A percentile compares a stretch with the other conserved stretches of the same genome.
These are phyloP conservation scores for Scolopax mira DNA, from an alignment of 2,113 vertebrate genomes.

Conservation along the genomic window DNA sequence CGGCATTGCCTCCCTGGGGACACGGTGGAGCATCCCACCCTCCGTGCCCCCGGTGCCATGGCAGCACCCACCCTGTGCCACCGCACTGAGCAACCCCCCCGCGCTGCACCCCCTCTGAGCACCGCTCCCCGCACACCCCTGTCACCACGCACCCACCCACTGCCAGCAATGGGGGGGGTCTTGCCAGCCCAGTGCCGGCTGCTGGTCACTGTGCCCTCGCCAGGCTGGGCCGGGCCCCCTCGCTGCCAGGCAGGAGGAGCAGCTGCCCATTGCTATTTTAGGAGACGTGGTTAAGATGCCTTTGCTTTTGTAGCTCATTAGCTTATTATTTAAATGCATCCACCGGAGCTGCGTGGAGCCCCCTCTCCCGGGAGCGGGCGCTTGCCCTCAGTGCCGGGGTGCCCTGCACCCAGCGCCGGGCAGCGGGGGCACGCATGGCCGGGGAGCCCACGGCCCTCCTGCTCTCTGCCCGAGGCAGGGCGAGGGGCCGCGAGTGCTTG, in stretches of 20 bases:
- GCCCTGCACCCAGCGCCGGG: not conserved
- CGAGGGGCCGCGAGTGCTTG: not conserved
- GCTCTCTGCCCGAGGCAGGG: not conserved
- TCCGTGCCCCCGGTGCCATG: rapidly evolving
- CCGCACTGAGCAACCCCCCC: not conserved
- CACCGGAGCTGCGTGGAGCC: rapidly evolving
- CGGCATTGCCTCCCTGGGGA: rapidly evolving
- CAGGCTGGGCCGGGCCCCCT: not conserved
- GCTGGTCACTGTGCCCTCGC: not conserved
- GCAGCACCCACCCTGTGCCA: not conserved
- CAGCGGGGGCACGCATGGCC: rapidly evolving
- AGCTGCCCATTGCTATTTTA: slow-evolving; percentile 27
- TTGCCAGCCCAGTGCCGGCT: not conserved
- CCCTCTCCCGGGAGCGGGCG: rapidly evolving
- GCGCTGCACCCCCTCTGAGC: not conserved
- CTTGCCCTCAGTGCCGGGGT: rapidly evolving
- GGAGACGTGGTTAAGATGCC: not conserved
- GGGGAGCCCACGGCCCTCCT: not conserved
- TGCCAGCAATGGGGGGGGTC: not conserved
- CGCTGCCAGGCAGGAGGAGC: not conserved
- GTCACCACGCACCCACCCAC: rapidly evolving
- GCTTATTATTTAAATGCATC: slow-evolving; percentile 43
- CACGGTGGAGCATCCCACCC: not conserved
- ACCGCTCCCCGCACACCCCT: not conserved
- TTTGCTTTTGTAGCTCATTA: slow-evolving; percentile 22